These are phyloP conservation scores for Oscheius sp. DNA, from an alignment of 2,888 invertebrate genomes.

Conservation along the genomic window DNA sequence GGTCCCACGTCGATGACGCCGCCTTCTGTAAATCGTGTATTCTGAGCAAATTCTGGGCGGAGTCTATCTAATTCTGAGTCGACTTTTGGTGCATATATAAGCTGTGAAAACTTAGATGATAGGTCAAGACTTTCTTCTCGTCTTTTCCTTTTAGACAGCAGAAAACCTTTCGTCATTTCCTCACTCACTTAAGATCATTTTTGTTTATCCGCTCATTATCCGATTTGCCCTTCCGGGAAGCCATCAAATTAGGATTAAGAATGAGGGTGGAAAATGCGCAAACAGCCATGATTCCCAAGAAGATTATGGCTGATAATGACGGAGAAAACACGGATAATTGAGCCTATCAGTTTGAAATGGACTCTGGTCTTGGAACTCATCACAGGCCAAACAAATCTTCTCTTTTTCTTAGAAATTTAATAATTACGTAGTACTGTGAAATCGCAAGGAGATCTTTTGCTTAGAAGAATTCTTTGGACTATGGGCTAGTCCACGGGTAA, in stretches of 20 bases:
- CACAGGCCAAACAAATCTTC: too few relatives aligned
- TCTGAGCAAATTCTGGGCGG: not conserved
- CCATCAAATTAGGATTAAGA: constrained; percentile 24
- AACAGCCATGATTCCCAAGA: constrained; percentile 3
- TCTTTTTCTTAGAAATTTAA: too few relatives aligned
- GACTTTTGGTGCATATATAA: not conserved
- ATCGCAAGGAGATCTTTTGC: too few relatives aligned
- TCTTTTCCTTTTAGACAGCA: too few relatives aligned
- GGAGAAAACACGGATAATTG: too few relatives aligned
- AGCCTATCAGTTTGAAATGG: too few relatives aligned
- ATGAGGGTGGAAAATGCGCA: constrained; percentile 27
- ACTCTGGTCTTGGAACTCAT: too few relatives aligned
- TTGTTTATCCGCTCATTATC: constrained; percentile 14
- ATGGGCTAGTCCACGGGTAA: too few relatives aligned
- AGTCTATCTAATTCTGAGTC: not conserved
- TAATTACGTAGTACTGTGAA: too few relatives aligned
- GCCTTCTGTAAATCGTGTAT: not conserved
- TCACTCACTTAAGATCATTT: not conserved
- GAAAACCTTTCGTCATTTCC: not conserved
- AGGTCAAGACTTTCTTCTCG: not conserved
- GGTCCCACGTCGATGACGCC: constrained; percentile 26
- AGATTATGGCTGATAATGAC: too few relatives aligned
- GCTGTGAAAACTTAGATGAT: not conserved
- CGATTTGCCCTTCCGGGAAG: constrained; percentile 23
- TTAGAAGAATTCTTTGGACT: too few relatives aligned